Conservation (phyloP, 37 sponge, comb jelly and placozoan species). For the Axinella damicornis region DNA sequence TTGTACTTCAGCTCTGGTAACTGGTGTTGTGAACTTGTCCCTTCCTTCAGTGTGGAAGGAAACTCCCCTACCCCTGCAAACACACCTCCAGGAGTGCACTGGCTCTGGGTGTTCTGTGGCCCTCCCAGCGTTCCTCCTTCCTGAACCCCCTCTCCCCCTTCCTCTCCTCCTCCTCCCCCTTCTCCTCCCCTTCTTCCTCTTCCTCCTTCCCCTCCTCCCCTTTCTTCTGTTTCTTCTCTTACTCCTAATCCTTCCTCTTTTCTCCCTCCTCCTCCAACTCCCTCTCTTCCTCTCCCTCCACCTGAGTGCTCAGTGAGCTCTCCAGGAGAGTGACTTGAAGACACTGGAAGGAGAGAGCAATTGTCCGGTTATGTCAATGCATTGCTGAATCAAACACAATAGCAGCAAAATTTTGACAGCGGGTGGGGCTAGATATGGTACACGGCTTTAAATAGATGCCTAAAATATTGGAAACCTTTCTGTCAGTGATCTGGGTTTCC, state of each 20-base stretch:
- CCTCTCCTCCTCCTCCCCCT: not conserved
- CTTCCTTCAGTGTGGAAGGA: conserved; percentile 3
- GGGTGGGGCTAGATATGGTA: too few species aligned
- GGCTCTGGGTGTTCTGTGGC: not conserved
- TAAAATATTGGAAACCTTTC: too few species aligned
- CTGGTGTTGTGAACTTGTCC: not conserved
- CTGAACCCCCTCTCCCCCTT: not conserved
- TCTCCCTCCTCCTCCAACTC: not conserved
- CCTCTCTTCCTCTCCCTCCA: not conserved
- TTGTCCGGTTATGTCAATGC: too few species aligned
- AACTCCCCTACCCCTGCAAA: conserved; percentile 80
- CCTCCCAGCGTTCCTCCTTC: conserved; percentile 3
- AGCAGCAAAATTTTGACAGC: too few species aligned
- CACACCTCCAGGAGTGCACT: conserved; percentile 27
- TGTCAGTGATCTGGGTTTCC: too few species aligned
- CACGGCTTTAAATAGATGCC: too few species aligned
- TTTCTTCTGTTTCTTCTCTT: not conserved
- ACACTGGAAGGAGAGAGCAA: too few species aligned
- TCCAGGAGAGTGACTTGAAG: too few species aligned
- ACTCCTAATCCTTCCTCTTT: not conserved
- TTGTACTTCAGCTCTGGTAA: conserved; percentile 18
- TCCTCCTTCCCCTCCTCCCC: not conserved
- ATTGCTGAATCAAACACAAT: too few species aligned
- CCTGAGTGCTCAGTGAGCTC: not conserved
- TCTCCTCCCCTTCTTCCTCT: not conserved